Evolutionary conservation across 2,888 invertebrate genomes (phyloP).

Genomic region (Drosophila nigritarsus): DNA sequence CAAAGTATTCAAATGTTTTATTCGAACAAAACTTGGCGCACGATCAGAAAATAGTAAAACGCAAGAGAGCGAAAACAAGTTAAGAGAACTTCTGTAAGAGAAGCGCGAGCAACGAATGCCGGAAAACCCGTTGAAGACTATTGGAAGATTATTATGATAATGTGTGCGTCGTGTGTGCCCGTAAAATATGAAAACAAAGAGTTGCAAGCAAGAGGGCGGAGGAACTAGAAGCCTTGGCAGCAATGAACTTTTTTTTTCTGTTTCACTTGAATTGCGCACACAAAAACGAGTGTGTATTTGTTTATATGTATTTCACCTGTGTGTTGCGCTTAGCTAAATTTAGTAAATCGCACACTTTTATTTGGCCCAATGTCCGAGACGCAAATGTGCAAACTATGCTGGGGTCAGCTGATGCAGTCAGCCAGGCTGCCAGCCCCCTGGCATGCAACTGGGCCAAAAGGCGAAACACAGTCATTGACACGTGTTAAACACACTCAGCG

Average conservation of each 20-base stretch:
- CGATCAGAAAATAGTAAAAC: conserved; percentile 72
- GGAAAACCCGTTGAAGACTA: conserved; percentile 56
- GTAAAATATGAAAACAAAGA: conserved; percentile 50
- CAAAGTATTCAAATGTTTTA: conserved; percentile 76
- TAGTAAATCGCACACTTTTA: conserved; percentile 81
- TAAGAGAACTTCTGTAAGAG: conserved; percentile 34
- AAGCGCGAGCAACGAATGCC: conserved; percentile 39
- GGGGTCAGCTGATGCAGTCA: conserved; percentile 64
- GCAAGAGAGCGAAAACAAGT: conserved; percentile 47
- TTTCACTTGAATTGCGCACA: conserved; percentile 65
- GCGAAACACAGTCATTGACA: conserved; percentile 79
- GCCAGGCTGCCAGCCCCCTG: conserved; percentile 21
- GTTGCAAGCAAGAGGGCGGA: conserved; percentile 24
- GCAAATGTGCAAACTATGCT: conserved; percentile 75
- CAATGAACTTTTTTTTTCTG: conserved; percentile 51
- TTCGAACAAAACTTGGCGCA: conserved; percentile 70
- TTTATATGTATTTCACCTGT: conserved; percentile 66
- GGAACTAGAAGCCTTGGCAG: conserved; percentile 57
- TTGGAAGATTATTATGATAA: conserved; percentile 35
- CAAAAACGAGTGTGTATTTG: conserved; percentile 24
- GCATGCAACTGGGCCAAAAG: conserved; percentile 72
- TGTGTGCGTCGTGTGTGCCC: neutral
- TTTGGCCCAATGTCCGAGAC: conserved; percentile 78
- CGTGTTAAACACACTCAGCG: conserved; percentile 40
- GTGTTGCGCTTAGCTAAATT: conserved; percentile 57